Conservation (phyloP, 2,113 vertebrate species). For the Pyrgilauda ruficollis region DNA sequence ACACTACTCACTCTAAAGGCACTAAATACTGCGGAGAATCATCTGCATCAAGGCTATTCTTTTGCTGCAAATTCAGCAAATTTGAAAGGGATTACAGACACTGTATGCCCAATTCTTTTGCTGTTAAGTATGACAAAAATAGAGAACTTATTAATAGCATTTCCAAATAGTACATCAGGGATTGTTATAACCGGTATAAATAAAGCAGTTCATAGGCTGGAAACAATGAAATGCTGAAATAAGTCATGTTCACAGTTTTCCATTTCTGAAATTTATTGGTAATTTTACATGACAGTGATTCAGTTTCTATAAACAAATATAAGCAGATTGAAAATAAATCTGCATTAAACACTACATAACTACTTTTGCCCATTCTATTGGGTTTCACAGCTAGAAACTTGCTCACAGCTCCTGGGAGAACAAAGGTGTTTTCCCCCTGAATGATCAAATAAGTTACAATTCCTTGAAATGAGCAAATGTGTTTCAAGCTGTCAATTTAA, state of each 20-base stretch:
- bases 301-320: not conserved
- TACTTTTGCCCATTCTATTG: not conserved
- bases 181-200: constrained; percentile 22
- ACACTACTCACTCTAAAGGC: constrained; percentile 15
- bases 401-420: not conserved
- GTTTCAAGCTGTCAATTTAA: constrained; percentile 42
- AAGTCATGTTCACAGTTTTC: constrained; percentile 1
- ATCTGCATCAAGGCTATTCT: constrained; percentile 9
- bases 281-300: not conserved
- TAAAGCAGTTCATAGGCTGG: constrained; percentile 12
- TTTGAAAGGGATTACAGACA: constrained; percentile 18
- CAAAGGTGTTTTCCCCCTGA: not conserved
- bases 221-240: constrained; percentile 37
- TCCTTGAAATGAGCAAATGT: not conserved
- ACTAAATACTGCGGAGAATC: constrained; percentile 21
- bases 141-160: constrained; percentile 42
- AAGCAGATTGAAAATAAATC: constrained; percentile 1
- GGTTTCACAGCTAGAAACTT: constrained; percentile 28
- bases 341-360: not conserved
- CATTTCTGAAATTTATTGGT: not conserved
- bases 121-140: constrained; percentile 18
- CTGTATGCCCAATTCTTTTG: not conserved
- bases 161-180: not conserved
- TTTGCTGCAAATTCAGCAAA: constrained; percentile 42
- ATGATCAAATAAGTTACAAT: not conserved